Base-by-base conservation (phyloP, 2,113 vertebrate species). In the Antennarius striatus region DNA sequence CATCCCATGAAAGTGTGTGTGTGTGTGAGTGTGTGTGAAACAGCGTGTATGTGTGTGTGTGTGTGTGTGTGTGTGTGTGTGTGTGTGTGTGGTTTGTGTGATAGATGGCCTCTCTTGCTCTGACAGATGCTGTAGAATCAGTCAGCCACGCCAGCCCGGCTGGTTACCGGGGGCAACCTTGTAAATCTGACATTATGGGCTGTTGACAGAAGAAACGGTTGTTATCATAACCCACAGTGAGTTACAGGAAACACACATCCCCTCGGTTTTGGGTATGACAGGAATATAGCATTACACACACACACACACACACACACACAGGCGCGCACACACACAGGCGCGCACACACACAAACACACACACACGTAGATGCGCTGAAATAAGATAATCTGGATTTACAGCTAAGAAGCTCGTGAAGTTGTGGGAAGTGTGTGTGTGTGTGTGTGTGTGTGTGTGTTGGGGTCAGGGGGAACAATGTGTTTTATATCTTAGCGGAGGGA, bases 161-260 rank as follows among this genome's bases (percentile, higher is more conserved):
- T 91, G 85, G 86, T 90, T 88, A 92, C 75, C 76, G 93, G 92
- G 94, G 87, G 92, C 92, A 92, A 91, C 92, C 94, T 92, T 92
- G 94, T 98, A 97, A 98, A 98, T 98, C 95, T 96, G 94, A 93
- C 94, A 93, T 94, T 95, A 93, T 93, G 90, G 93, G 94, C 95
- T 97, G 96, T 93, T 96, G 96, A 98, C 95, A 97, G 95, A 93
- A 94, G 94, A 93, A 94, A 95, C 93, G 94, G 95, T 94, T 97
- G 96, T 98, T 98, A 97, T 96, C 94, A 93, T 98, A 98, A 96
- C 96, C 95, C 91, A 91, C 87, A 94, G 94, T 95, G 94, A 91
- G 94, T 93, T 93, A 93, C 94, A 94, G 95, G 95, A 86, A 82
- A 79, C 80, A 68, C 81, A 75, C 78, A 78, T 70, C 79, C 71